Conservation (phyloP, 2,888 invertebrate species). For the Temnothorax rugatulus region DNA sequence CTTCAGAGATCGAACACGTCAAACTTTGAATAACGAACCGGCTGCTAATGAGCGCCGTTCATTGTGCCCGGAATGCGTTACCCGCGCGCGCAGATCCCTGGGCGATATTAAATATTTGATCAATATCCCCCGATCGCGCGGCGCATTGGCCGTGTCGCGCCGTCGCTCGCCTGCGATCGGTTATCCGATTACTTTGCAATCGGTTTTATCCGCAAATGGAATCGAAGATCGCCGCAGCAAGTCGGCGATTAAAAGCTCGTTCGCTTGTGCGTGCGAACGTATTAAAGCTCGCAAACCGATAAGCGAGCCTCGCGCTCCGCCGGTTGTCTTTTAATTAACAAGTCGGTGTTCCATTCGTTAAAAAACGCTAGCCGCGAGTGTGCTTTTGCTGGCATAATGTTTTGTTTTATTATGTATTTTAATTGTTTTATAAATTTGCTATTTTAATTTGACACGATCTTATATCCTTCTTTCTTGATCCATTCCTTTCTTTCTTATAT, state of each 20-base stretch:
- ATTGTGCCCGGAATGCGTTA: conserved; percentile 45
- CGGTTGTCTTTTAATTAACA: conserved; percentile 55
- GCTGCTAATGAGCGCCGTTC: conserved; percentile 54
- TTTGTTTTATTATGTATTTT: conserved; percentile 5
- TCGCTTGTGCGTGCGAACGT: conserved; percentile 42
- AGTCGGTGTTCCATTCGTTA: conserved; percentile 16
- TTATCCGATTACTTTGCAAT: conserved; percentile 63
- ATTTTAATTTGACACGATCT: not conserved
- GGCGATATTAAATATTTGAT: conserved; percentile 52
- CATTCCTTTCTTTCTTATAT: not conserved
- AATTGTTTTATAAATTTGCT: not conserved
- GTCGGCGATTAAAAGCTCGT: conserved; percentile 56
- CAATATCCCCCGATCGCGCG: conserved; percentile 50
- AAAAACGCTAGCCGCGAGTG: not conserved
- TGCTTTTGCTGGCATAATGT: conserved; percentile 8
- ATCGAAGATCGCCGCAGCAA: conserved; percentile 53
- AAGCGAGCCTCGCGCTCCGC: conserved; percentile 26
- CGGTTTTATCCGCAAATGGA: conserved; percentile 62
- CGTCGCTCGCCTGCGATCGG: conserved; percentile 46
- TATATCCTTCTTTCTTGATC: not conserved
- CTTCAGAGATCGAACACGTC: conserved; percentile 47
- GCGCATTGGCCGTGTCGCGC: conserved; percentile 20
- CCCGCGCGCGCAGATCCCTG: conserved; percentile 26
- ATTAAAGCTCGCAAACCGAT: conserved; percentile 53
- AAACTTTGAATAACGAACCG: conserved; percentile 53